These are phyloP conservation scores for Poecilobothrus nobilitatus DNA, from an alignment of 2,888 invertebrate species.

Conservation along the genomic window DNA sequence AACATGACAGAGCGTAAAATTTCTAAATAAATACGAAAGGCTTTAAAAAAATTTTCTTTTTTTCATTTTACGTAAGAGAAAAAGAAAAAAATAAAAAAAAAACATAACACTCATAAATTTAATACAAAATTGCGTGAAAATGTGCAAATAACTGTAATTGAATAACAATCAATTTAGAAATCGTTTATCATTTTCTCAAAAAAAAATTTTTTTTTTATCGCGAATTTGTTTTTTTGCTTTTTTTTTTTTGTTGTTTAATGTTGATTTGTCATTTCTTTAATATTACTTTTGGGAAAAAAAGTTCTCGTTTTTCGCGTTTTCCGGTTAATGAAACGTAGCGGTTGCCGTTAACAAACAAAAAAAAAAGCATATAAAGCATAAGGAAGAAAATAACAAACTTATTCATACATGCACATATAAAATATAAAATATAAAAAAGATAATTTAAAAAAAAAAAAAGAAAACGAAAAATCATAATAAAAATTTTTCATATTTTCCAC, in stretches of 20 bases:
- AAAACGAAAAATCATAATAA: too few relatives aligned
- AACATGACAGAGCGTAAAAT: background rate
- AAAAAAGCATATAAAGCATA: too few relatives aligned
- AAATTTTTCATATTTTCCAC: too few relatives aligned
- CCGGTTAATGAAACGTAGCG: too few relatives aligned
- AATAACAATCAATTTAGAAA: constrained; percentile 2
- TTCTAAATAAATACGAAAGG: background rate
- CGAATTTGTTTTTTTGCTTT: background rate
- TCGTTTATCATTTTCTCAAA: background rate
- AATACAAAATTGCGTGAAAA: constrained; percentile 3
- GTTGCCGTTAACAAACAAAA: too few relatives aligned
- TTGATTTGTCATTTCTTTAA: background rate
- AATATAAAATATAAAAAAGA: too few relatives aligned
- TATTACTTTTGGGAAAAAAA: background rate
- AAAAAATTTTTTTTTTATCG: background rate
- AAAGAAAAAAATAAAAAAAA: background rate
- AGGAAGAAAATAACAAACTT: too few relatives aligned
- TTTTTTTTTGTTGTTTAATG: background rate
- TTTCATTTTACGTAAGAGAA: too few relatives aligned
- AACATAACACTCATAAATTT: background rate
- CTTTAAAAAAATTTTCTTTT: background rate
- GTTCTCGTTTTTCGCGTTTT: too few relatives aligned
- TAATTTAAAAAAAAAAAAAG: too few relatives aligned
- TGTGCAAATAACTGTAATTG: constrained; percentile 6
- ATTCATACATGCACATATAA: too few relatives aligned